These are phyloP conservation scores for Python bivittatus DNA, from an alignment of 2,113 vertebrate species.

Conservation along the genomic window DNA sequence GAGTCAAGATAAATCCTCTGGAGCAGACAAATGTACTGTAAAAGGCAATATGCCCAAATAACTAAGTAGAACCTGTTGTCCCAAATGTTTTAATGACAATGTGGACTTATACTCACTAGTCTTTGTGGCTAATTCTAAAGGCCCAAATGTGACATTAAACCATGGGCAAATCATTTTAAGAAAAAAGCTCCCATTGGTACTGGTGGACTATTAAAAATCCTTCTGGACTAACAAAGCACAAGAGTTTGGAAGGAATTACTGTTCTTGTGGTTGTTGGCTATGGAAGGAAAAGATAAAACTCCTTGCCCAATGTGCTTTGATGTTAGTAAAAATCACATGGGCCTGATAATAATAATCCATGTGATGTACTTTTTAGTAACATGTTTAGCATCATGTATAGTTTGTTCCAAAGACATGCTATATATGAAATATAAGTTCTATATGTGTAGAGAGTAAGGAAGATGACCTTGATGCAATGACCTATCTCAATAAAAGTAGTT, in stretches of 20 bases:
- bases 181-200: background rate
- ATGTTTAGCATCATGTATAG: background rate
- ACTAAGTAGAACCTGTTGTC: background rate
- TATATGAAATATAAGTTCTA: too few species aligned
- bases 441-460: too few species aligned
- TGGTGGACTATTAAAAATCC: background rate
- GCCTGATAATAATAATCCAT: background rate
- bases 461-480: too few species aligned
- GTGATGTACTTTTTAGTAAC: background rate
- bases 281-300: background rate
- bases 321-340: background rate
- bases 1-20: slow-evolving; percentile 1
- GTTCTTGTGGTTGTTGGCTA: background rate
- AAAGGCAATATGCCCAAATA: background rate
- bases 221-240: background rate
- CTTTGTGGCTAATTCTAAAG: background rate
- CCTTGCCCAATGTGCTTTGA: background rate
- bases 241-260: background rate
- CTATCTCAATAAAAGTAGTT: too few species aligned
- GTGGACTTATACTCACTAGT: background rate
- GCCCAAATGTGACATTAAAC: background rate
- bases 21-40: background rate
- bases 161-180: background rate
- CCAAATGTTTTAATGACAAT: background rate
- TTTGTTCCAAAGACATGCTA: too few species aligned